A percentile compares a stretch with the other conserved stretches of the same genome.
These are phyloP conservation scores for Eulithis testata DNA, from an alignment of 2,888 invertebrate genomes.

Conservation along the genomic window DNA sequence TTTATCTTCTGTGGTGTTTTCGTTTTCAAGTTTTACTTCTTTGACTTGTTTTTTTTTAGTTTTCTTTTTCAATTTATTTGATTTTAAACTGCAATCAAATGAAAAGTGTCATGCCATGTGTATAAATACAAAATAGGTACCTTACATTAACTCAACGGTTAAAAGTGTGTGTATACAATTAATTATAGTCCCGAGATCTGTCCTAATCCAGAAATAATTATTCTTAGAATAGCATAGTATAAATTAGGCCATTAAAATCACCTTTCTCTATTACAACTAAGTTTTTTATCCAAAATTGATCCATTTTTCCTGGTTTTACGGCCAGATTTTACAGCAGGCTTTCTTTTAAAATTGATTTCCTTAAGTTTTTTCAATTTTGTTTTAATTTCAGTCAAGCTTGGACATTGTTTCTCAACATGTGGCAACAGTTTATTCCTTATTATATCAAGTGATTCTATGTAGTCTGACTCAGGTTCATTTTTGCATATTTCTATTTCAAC, in stretches of 20 bases:
- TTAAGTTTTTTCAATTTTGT: constrained; percentile 34
- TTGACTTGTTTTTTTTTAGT: neutral
- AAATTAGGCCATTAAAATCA: constrained; percentile 68
- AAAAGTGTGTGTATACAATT: neutral
- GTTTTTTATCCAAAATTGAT: constrained; percentile 69
- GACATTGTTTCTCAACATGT: constrained; percentile 41
- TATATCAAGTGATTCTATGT: constrained; percentile 41
- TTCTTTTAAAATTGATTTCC: constrained; percentile 42
- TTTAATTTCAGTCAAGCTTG: constrained; percentile 33
- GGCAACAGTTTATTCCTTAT: constrained; percentile 40
- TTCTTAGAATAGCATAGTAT: no score
- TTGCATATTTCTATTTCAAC: constrained; percentile 52
- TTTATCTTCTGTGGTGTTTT: constrained; percentile 21
- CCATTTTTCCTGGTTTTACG: constrained; percentile 60
- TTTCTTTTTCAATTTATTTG: constrained; percentile 31
- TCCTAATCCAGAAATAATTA: no score
- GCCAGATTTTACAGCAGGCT: constrained; percentile 10
- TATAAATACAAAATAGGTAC: no score
- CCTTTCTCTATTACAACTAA: constrained; percentile 69
- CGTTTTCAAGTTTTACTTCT: constrained; percentile 4
- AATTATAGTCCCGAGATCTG: neutral
- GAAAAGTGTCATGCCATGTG: no score
- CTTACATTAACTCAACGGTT: no score
- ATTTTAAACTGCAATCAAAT: constrained; percentile 56
- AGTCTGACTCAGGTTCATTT: constrained; percentile 46